Evolutionary conservation across 2,888 invertebrate species (phyloP).

Genomic region (Tipula confusa): DNA sequence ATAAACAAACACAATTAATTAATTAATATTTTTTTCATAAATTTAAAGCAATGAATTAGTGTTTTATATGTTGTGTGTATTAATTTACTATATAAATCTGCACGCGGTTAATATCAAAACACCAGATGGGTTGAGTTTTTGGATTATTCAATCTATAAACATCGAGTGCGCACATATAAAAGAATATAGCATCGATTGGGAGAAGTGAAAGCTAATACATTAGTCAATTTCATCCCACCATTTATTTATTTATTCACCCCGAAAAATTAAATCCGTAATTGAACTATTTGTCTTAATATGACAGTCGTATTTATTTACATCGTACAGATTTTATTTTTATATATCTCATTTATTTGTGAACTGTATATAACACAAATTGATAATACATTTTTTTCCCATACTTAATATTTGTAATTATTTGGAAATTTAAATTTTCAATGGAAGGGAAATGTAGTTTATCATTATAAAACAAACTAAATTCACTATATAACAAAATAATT

Average conservation of each 20-base stretch:
- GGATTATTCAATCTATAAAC: neutral
- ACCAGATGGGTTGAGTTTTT: neutral
- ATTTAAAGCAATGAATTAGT: neutral
- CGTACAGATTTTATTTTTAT: neutral
- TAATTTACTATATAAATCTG: neutral
- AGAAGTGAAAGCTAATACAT: neutral
- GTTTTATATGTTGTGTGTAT: neutral
- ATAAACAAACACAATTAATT: neutral
- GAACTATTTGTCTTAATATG: too few relatives aligned
- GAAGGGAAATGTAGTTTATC: too few relatives aligned
- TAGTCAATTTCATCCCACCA: neutral
- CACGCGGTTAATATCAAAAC: neutral
- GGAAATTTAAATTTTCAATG: too few relatives aligned
- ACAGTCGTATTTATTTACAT: neutral
- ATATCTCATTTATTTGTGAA: too few relatives aligned
- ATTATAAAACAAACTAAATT: neutral
- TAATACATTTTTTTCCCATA: too few relatives aligned
- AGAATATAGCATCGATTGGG: neutral
- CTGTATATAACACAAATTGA: too few relatives aligned
- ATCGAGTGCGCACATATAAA: neutral
- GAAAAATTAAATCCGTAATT: neutral
- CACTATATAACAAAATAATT: neutral
- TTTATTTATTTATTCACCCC: neutral
- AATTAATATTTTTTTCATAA: neutral
- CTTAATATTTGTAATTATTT: too few relatives aligned